Evolutionary conservation across 2,113 vertebrate species (phyloP).

Genomic region (Pseudorectes ferrugineus): DNA sequence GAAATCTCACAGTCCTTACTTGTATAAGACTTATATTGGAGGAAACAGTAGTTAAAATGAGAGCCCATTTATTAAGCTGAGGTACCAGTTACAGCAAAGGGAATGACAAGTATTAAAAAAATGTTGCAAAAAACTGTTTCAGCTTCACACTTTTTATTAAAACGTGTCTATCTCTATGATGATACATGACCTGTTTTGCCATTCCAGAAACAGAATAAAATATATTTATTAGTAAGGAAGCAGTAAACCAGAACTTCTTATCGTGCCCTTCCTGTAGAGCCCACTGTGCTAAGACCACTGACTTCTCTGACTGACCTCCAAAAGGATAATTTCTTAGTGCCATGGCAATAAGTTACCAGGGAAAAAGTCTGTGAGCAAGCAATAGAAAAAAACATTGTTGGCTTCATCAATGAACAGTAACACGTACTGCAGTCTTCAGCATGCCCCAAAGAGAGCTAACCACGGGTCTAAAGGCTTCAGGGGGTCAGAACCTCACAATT

Average conservation of each 20-base stretch:
- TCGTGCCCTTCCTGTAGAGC: not conserved
- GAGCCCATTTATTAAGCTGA: not conserved
- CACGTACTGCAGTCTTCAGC: not conserved
- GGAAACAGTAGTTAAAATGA: not conserved
- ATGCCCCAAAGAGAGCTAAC: not conserved
- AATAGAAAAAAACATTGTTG: not conserved
- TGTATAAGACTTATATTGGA: not conserved
- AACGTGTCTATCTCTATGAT: not conserved
- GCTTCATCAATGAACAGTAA: not conserved
- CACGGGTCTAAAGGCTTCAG: not conserved
- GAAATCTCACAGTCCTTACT: not conserved
- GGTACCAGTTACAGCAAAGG: not conserved
- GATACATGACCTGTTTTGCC: not conserved
- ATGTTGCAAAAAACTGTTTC: not conserved
- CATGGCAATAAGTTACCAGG: not conserved
- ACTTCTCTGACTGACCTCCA: not conserved
- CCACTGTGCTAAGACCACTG: not conserved
- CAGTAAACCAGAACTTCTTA: not conserved
- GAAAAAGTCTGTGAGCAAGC: not conserved
- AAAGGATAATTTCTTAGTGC: not conserved
- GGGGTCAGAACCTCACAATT: not conserved
- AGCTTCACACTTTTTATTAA: not conserved
- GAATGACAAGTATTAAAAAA: not conserved
- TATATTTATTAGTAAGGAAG: not conserved
- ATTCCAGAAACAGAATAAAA: not conserved